Evolutionary conservation across 2,113 vertebrate species (phyloP), one percentile per base, ranked within the genome.

Genomic region (Gracilinanus agilis): DNA sequence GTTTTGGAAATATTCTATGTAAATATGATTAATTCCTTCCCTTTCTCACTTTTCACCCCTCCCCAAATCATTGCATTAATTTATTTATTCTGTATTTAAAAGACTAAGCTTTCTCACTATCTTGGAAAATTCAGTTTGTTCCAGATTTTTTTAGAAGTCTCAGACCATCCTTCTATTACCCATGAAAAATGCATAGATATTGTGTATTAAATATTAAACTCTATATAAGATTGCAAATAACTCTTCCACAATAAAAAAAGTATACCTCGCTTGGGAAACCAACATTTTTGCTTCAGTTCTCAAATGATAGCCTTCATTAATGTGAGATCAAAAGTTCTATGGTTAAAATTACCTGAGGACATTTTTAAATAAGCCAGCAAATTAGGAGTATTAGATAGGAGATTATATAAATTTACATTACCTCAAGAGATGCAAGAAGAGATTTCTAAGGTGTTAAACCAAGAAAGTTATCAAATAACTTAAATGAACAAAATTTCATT

Each of bases 401-500:
- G 97, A 97, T 97, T 92, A 95, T 94, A 93, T 95, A 96, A 97
- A 97, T 97, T 95, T 97, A 90, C 93, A 95, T 94, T 94, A 96
- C 96, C 89, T 96, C 92, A 97, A 92, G 94, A 97, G 92, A 98
- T 95, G 29, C 93, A 96, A 95, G 96, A 90, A 92, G n/a, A 96
- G 88, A 93, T 91, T 97, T 95, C 97, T 96, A 96, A 96, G 94
- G 75, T 96, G 88, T 34, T 91, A 90, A 98, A 97, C 95, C 97
- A 96, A 96, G 91, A 97, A 96, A 92, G 97, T 44, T 88, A 96
- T 90, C 90, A 95, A 92, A 97, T 94, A 98, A 93, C 92, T 97
- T 97, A 93, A 98, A 97, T 97, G 96, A 96, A 93, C 83, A 98
- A 98, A 97, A 97, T 94, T 95, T 93, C 93, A 97, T 83, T 97